Conservation (phyloP, 2,888 invertebrate species). For the Agapostemon virescens region DNA sequence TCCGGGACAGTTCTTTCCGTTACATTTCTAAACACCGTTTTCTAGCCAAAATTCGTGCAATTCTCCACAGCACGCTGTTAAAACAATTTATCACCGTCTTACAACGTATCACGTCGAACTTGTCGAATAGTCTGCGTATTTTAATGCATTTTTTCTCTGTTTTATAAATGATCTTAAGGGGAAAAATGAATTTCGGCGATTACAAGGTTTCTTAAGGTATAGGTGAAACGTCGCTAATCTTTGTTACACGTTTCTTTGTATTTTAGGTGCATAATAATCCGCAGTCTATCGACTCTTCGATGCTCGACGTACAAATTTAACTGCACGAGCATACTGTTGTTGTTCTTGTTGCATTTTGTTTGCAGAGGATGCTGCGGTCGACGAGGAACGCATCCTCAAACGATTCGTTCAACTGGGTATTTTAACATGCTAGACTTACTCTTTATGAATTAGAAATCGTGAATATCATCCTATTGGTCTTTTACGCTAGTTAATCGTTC, state of each 20-base stretch:
- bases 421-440: conserved; percentile 63
- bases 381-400: conserved; percentile 19
- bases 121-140: background rate
- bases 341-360: background rate
- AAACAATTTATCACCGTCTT: conserved; percentile 1
- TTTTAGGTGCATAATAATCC: background rate
- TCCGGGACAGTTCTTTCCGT: background rate
- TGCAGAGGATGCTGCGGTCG: background rate
- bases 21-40: background rate
- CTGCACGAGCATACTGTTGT: background rate
- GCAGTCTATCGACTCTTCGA: background rate
- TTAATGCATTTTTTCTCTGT: background rate
- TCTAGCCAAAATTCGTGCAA: background rate
- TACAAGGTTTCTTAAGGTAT: background rate
- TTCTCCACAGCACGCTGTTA: background rate
- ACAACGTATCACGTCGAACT: background rate
- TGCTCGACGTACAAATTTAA: background rate
- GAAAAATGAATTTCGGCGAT: background rate
- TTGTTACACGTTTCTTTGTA: background rate
- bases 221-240: background rate
- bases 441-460: conserved; percentile 65
- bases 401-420: conserved; percentile 37
- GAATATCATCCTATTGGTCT: conserved; percentile 67
- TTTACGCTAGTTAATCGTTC: conserved; percentile 65
- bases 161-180: background rate